Percentiles rank a stretch among this genome's conserved stretches.
phyloP scores from a whole-genome alignment of 2,113 vertebrate species.

The Chlorodrepanis virens region DNA sequence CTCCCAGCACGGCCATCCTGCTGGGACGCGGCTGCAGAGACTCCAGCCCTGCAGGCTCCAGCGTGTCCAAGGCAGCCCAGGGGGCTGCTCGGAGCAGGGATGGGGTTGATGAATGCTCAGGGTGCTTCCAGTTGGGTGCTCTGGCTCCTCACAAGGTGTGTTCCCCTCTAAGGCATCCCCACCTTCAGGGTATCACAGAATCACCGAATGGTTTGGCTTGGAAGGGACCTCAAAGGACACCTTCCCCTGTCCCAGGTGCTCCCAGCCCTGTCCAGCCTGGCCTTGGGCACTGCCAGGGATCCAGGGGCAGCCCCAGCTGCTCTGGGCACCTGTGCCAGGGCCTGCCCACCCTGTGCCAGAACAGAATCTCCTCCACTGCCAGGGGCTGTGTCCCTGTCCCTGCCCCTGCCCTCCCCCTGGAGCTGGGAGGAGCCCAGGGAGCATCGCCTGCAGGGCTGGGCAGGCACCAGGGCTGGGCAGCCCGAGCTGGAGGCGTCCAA shows the following conservation, averaged over 20 bases:
- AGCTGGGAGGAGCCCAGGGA: background rate
- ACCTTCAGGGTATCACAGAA: background rate
- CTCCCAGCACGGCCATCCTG: background rate
- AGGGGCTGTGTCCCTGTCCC: background rate
- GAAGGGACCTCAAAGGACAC: background rate
- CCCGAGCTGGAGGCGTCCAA: slow-evolving; percentile 36
- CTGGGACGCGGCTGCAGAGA: no score
- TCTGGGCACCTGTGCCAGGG: background rate
- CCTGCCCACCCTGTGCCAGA: fast-evolving
- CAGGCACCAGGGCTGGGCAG: background rate
- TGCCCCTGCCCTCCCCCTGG: no score
- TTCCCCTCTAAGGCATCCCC: background rate
- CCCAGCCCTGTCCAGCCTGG: background rate
- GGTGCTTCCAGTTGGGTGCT: background rate
- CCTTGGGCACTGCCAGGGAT: background rate
- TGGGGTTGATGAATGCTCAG: fast-evolving
- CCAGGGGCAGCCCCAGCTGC: background rate
- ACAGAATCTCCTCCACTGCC: background rate
- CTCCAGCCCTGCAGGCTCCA: background rate
- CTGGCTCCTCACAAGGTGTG: background rate
- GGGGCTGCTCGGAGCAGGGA: background rate
- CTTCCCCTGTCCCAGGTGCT: fast-evolving
- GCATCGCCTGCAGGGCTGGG: background rate
- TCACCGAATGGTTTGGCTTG: background rate
- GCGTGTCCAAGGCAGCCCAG: fast-evolving